These are phyloP conservation scores for Ichneumon xanthorius DNA, from an alignment of 2,888 invertebrate genomes.

Conservation along the genomic window DNA sequence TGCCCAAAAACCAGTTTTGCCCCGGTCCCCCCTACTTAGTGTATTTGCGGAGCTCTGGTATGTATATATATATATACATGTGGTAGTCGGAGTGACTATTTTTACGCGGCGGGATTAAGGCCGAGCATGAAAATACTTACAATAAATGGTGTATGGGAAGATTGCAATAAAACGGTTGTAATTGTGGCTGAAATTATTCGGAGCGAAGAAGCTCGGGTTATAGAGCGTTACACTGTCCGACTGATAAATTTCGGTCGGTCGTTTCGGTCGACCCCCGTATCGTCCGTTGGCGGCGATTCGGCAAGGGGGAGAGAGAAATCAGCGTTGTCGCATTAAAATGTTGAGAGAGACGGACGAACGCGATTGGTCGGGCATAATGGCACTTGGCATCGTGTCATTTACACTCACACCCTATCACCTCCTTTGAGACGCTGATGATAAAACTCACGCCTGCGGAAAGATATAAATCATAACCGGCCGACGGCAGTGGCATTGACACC, in stretches of 20 bases:
- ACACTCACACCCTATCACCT: slow-evolving; percentile 22
- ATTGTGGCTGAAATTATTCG: background rate
- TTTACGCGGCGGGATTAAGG: background rate
- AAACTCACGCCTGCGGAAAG: slow-evolving; percentile 9
- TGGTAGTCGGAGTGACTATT: background rate
- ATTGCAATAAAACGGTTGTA: background rate
- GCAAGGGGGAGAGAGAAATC: background rate
- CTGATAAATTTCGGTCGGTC: slow-evolving; percentile 2
- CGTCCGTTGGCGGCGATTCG: background rate
- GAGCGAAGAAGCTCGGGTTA: background rate
- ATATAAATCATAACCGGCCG: slow-evolving; percentile 28
- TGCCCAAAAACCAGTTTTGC: too few relatives aligned
- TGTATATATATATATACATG: background rate
- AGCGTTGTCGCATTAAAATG: slow-evolving; percentile 4
- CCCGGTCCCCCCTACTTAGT: too few relatives aligned
- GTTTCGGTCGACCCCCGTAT: slow-evolving; percentile 12
- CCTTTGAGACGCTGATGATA: slow-evolving; percentile 12
- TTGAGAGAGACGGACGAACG: slow-evolving; percentile 27
- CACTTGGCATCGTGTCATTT: slow-evolving; percentile 18
- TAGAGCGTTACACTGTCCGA: background rate
- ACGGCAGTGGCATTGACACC: slow-evolving; percentile 65
- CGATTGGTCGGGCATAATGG: slow-evolving; percentile 37
- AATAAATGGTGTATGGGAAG: background rate
- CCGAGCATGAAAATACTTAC: background rate
- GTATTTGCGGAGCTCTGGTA: too few relatives aligned